phyloP scores from a whole-genome alignment of 2,797 vertebrate genomes.

The Emydoidea blandingii region DNA sequence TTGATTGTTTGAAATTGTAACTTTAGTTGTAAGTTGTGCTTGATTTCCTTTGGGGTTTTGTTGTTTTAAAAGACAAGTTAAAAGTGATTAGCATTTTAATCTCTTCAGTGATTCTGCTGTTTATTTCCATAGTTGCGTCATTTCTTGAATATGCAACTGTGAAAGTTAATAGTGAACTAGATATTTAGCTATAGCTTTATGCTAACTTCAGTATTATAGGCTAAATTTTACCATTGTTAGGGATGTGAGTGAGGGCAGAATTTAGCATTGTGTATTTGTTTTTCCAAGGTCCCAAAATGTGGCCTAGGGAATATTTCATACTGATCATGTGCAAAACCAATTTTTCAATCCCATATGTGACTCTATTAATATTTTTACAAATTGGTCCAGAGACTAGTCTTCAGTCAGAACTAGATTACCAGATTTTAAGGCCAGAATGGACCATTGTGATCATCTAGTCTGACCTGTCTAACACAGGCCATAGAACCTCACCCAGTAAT shows the following conservation, averaged over 20 bases:
- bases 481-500: neutral
- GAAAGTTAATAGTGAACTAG: neutral
- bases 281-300: neutral
- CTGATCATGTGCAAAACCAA: neutral
- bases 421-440: neutral
- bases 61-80: neutral
- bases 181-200: neutral
- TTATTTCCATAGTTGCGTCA: neutral
- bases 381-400: neutral
- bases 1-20: neutral
- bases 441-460: neutral
- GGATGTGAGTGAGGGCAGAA: neutral
- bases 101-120: neutral
- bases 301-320: neutral
- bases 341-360: neutral
- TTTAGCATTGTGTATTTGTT: neutral
- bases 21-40: neutral
- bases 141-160: neutral
- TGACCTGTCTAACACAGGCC: fast-evolving
- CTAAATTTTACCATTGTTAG: neutral
- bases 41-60: neutral
- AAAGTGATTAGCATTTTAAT: neutral
- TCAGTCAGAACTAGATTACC: neutral
- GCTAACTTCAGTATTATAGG: neutral
- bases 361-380: neutral